Evolutionary conservation across 1,140 invertebrate genomes (phyloP), one percentile per base, ranked within the genome.

Genomic region (Drosophila pruinosa): DNA sequence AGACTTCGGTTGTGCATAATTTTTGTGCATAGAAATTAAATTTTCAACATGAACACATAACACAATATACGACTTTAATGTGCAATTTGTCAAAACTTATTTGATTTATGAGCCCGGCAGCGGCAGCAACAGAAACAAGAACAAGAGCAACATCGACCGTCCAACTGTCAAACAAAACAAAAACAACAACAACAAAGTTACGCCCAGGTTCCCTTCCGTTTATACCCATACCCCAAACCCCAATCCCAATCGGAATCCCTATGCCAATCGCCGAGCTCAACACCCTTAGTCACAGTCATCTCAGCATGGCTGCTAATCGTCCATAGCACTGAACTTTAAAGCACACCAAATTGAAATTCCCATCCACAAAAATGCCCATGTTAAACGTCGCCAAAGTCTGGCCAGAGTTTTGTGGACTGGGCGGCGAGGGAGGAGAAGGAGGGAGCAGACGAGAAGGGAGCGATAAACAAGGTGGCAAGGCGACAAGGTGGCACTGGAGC

Each of bases 51-150:
- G 43, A 69, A 67, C 48, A 67, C 48, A 61, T 50, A 64, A 61
- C 64, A 77, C 62, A 68, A 43, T 47, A 38, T 52, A 54, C 48
- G 81, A 56, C 81, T 88, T 86, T 86, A 86, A 86, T 86, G 82
- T 88, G 82, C 78, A 88, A 88, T 88, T 88, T 88, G 82, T 88
- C 82, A 88, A 78, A 88, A 88, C 57, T 88, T 86, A 75, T 88
- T 88, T 88, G 82, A 88, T 88, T 88, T 88, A 88, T 88, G 78
- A 78, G 68, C 77, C 48, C 41, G 50, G 45, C 22, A 56, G 38
- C 45, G 43, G 43, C 69, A 77, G 58, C 48, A 38, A 14, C 63
- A 69, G 14, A 58, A 70, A 14, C 17, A 52, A 58, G 12, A 57
- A 34, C 34, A 63, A 72, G 4, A 72, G 36, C 31, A 68, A 31